phyloP scores from a whole-genome alignment of 2,888 invertebrate genomes.

The Philonicus albiceps region DNA sequence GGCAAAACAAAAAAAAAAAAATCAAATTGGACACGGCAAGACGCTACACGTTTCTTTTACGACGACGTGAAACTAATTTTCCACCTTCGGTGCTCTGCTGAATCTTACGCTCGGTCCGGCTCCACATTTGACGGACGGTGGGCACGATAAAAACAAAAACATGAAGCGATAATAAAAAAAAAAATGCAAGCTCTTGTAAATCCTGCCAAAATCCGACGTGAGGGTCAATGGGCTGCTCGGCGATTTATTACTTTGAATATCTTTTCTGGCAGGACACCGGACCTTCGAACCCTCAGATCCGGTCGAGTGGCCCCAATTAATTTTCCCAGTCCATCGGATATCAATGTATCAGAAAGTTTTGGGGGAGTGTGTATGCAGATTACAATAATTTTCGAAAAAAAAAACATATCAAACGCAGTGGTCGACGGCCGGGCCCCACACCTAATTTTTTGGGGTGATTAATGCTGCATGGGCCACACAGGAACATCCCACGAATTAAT shows the following conservation, averaged over 20 bases:
- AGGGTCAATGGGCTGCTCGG: conserved; percentile 14
- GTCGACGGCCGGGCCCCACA: background rate
- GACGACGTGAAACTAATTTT: conserved; percentile 1
- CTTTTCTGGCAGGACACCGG: background rate
- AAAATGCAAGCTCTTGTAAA: conserved; percentile 14
- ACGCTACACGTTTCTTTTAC: background rate
- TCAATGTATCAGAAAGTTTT: background rate
- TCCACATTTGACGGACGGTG: background rate
- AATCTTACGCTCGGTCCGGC: background rate
- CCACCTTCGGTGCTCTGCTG: background rate
- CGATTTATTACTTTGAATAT: conserved; percentile 20
- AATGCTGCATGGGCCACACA: background rate
- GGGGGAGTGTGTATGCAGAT: background rate
- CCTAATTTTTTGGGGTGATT: conserved; percentile 26
- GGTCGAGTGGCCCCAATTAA: background rate
- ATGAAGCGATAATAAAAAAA: background rate
- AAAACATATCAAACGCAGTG: background rate
- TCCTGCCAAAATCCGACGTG: conserved; percentile 10
- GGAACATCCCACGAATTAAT: background rate
- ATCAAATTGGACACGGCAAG: conserved; percentile 24
- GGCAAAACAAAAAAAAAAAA: too few species aligned
- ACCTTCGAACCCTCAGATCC: background rate
- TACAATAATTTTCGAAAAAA: background rate
- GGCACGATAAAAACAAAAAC: background rate
- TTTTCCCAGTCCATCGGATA: background rate